Conservation (phyloP, 2,888 invertebrate genomes). For the Mimachlamys varia region DNA sequence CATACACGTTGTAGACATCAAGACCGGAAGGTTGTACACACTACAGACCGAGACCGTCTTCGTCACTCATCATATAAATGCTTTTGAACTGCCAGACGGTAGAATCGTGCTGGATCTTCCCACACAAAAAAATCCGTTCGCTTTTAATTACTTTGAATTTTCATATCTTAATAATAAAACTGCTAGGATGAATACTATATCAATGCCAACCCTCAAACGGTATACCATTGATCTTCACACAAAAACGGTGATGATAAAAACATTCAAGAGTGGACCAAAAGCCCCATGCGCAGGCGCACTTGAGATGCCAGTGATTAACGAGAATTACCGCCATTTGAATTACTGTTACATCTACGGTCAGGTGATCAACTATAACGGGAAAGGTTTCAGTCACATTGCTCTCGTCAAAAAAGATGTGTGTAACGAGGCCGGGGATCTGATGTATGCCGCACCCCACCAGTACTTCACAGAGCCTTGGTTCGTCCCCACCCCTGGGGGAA, state of each 20-base stretch:
- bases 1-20: constrained; percentile 67
- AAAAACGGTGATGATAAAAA: constrained; percentile 38
- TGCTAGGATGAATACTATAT: constrained; percentile 54
- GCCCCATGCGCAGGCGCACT: constrained; percentile 59
- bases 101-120: constrained; percentile 65
- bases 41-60: constrained; percentile 67
- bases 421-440: constrained; percentile 55
- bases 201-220: constrained; percentile 46
- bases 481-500: constrained; percentile 64
- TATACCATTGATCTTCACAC: constrained; percentile 46
- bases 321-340: constrained; percentile 62
- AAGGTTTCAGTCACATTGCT: constrained; percentile 61
- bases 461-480: constrained; percentile 74
- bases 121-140: constrained; percentile 61
- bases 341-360: constrained; percentile 75
- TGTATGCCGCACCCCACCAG: constrained; percentile 62
- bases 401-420: constrained; percentile 76
- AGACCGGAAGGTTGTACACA: constrained; percentile 59
- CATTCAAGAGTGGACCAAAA: constrained; percentile 48
- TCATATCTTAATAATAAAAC: constrained; percentile 56
- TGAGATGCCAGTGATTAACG: constrained; percentile 76
- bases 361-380: constrained; percentile 64
- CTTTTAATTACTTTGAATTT: constrained; percentile 61
- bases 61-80: constrained; percentile 74
- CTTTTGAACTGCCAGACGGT: constrained; percentile 63